Evolutionary conservation across 1,140 invertebrate species (phyloP), one percentile per base, ranked within the genome.

Genomic region (Marisa cornuarietis): DNA sequence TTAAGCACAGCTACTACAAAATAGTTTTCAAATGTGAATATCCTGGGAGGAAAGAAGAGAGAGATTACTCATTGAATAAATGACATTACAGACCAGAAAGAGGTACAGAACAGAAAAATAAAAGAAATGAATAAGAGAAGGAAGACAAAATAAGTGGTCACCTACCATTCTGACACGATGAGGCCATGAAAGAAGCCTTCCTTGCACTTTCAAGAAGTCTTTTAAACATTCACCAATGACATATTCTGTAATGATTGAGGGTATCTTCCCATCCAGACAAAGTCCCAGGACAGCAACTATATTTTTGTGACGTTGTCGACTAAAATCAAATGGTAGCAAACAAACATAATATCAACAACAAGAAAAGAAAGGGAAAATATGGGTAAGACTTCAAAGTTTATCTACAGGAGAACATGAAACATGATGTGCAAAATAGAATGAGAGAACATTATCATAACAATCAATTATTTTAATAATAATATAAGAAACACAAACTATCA

Each of bases 181-280:
- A 22, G 87, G 85, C 88, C 88, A 89, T 10, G 85, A 85, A 3
- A 88, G 69, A 42, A 76, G 71, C 7, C 79, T 71, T 5, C 83
- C 82, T 16, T 83, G 84, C 31, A 79, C 79, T 58, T 85, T 82
- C 65, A 89, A 82, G 66, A 85, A 85, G 69, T 88, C 86, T 65
- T 89, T 89, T 22, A 90, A 76, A 51, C 85, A 85, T 49, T 87
- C 83, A n/a, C 89, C 89, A 14, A 88, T 83, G 0, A 90, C 83
- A 76, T 85, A 88, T 76, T 90, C 89, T 6, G 84, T 85, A 54
- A 90, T 84, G 58, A 90, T 84, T 71, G 87, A 89, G 0, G 88
- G 88, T 20, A 86, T 80, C 71, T 80, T 83, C 26, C 85, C 84
- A 63, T 90, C 88, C 11, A 85, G 75, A 81, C 88, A 89, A 20